A percentile compares a stretch with the other conserved stretches of the same genome.
These are phyloP conservation scores for Scortum barcoo DNA, from an alignment of 2,113 vertebrate genomes.

Conservation along the genomic window DNA sequence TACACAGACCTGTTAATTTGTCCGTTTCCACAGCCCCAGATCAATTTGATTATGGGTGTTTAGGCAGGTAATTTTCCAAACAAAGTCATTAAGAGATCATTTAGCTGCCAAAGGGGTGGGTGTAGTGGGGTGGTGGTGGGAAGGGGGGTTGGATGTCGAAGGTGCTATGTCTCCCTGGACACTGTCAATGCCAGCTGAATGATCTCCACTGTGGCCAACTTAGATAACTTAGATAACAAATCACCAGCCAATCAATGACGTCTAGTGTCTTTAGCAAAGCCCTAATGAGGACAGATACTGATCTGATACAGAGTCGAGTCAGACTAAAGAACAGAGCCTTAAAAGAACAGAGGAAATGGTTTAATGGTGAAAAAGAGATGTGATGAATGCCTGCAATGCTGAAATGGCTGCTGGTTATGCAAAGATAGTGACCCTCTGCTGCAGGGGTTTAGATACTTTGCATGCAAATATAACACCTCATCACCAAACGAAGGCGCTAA, in stretches of 20 bases:
- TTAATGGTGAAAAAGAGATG: not conserved
- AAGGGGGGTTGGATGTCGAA: not conserved
- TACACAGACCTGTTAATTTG: conserved; percentile 45
- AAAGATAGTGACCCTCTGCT: conserved; percentile 35
- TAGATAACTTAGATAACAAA: conserved; percentile 55
- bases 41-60: conserved; percentile 67
- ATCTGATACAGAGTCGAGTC: conserved; percentile 39
- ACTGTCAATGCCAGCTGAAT: conserved; percentile 28
- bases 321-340: not conserved
- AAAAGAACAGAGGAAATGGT: conserved; percentile 21
- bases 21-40: conserved; percentile 34
- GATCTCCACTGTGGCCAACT: conserved; percentile 15
- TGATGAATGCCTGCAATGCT: conserved; percentile 32
- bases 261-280: conserved; percentile 42
- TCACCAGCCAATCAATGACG: conserved; percentile 67
- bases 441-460: conserved; percentile 40
- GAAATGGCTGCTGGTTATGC: conserved; percentile 9
- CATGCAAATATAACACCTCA: conserved; percentile 62
- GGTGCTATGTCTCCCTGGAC: conserved; percentile 27
- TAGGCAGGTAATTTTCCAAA: conserved; percentile 71
- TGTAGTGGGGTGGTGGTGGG: too few species aligned
- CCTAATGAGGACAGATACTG: conserved; percentile 65
- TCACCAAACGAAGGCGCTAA: conserved; percentile 55
- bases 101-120: conserved; percentile 25
- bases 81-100: conserved; percentile 68